Conservation (phyloP, 2,888 invertebrate genomes). For the Heliconius cydno region DNA sequence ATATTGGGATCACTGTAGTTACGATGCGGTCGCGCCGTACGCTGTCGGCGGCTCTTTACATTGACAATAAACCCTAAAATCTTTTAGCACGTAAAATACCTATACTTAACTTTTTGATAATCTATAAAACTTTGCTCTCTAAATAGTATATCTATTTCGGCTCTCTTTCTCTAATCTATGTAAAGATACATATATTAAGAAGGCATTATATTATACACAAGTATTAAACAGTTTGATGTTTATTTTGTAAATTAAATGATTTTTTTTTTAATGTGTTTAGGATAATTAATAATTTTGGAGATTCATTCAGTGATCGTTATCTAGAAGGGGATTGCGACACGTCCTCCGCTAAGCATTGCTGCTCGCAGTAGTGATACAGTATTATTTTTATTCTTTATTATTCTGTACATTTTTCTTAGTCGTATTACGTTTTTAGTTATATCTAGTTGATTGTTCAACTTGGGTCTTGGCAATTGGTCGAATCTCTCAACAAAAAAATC, state of each 20-base stretch:
- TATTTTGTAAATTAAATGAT: constrained; percentile 27
- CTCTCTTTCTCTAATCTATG: constrained; percentile 60
- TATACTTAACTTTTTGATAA: constrained; percentile 38
- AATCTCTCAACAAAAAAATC: constrained; percentile 43
- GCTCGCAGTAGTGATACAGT: constrained; percentile 78
- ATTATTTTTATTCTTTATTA: constrained; percentile 78
- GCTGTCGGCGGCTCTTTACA: constrained; percentile 58
- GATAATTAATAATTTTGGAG: constrained; percentile 33
- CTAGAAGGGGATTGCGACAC: constrained; percentile 46
- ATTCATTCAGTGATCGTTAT: constrained; percentile 42
- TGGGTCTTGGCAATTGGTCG: constrained; percentile 46
- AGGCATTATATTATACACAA: constrained; percentile 35
- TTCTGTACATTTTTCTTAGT: constrained; percentile 77
- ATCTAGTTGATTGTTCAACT: constrained; percentile 66
- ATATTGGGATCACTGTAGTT: constrained; percentile 66
- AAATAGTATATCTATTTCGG: constrained; percentile 53
- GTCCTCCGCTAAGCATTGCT: constrained; percentile 67
- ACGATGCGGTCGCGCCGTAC: constrained; percentile 49
- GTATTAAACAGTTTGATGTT: constrained; percentile 31
- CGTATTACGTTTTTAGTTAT: constrained; percentile 70
- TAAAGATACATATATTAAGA: constrained; percentile 21
- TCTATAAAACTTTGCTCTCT: constrained; percentile 70
- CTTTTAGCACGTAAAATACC: constrained; percentile 53
- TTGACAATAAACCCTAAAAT: constrained; percentile 70
- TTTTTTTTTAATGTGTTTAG: constrained; percentile 29